Percentiles rank a stretch among this genome's conserved stretches.
Evolutionary conservation across 2,797 vertebrate species (phyloP).

Genomic region (Tolypeutes matacus): DNA sequence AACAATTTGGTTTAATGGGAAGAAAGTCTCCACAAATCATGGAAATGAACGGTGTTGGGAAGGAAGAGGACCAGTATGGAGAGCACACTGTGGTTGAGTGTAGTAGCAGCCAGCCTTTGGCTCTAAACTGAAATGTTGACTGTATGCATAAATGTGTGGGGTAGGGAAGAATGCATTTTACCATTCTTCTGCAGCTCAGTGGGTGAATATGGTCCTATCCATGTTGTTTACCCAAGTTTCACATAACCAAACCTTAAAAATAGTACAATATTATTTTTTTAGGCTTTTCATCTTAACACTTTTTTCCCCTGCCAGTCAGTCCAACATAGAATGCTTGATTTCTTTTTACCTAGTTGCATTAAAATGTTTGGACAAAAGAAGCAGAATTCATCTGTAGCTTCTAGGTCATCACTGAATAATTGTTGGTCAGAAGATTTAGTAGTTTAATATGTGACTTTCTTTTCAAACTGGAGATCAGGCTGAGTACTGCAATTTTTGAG

Average conservation of each 20-base stretch:
- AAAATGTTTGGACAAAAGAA: not conserved
- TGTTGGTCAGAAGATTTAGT: not conserved
- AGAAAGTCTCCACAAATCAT: too few relatives aligned
- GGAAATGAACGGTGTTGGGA: not conserved
- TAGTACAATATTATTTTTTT: not conserved
- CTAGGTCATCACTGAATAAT: not conserved
- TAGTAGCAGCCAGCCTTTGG: not conserved
- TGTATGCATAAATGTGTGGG: not conserved
- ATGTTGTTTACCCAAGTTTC: not conserved
- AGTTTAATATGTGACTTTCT: not conserved
- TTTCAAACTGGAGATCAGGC: not conserved
- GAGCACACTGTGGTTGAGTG: not conserved
- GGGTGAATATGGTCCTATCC: not conserved
- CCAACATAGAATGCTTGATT: not conserved
- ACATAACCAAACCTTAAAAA: not conserved
- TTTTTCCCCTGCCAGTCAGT: not conserved
- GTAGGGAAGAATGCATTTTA: not conserved
- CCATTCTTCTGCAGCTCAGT: not conserved
- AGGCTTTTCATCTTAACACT: constrained; percentile 13
- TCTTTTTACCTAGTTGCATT: not conserved
- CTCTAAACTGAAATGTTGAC: not conserved
- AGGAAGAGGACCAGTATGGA: not conserved
- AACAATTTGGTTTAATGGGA: not conserved
- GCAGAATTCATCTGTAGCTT: not conserved
- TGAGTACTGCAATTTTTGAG: not conserved